Base-by-base conservation (phyloP, 2,113 vertebrate genomes). In the Platichthys stellatus region DNA sequence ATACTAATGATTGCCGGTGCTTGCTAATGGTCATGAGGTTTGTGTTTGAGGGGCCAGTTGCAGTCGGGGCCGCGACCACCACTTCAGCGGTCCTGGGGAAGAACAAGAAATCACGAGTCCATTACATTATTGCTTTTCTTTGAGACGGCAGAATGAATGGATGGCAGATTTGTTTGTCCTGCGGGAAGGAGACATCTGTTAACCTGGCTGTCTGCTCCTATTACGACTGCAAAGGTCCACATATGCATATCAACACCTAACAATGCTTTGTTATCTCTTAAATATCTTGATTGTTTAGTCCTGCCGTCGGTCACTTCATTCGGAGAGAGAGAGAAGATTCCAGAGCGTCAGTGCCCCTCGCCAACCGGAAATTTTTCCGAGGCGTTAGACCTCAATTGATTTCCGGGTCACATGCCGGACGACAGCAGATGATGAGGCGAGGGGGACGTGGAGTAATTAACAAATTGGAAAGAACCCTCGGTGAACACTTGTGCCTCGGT, bases 361-460 rank as follows among this genome's bases (percentile, higher is more conserved):
- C 21, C 56, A 23, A 72, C 23, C 1, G n/a, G 12, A 58, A 26
- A 4, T 20, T 11, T 38, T 5, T n/a, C 23, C 5, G 12, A 21
- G 57, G 21, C 24, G 0, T 0, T 1, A 13, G 31, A 77, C 23
- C 54, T 58, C 43, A 17, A 45, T 51, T 45, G 59, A 61, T 81
- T 75, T 66, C 60, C 11, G 7, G 66, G 62, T 68, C 65, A 74
- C 66, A 60, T 66, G 59, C 67, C 60, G 23, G 43, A 72, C 47
- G 63, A 82, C 65, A 54, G 68, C 18, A 66, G 69, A 63, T 40
- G 74, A 78, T 24, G 59, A 66, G 23, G 74, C 4, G 20, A 56
- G 63, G 31, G 31, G 66, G 38, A 63, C 13, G 18, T 20, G 5
- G 17, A 35, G 40, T 84, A 86, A 86, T 79, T 79, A 74, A 47